Conservation (phyloP, 2,797 vertebrate genomes). For the Clarias laeviceps region DNA sequence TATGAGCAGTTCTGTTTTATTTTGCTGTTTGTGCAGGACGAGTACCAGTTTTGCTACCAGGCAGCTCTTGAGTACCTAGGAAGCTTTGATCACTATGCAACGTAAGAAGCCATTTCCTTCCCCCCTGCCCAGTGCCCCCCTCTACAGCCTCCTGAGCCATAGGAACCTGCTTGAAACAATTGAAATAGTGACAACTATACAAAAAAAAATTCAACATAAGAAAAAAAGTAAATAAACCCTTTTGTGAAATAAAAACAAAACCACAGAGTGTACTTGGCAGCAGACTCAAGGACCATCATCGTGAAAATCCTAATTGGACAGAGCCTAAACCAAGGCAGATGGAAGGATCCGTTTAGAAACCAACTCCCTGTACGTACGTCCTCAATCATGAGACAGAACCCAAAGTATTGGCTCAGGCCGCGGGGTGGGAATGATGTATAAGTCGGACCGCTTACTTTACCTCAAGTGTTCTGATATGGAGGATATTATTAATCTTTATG, state of each 20-base stretch:
- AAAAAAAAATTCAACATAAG: conserved; percentile 54
- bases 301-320: conserved; percentile 66
- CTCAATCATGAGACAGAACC: conserved; percentile 60
- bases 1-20: conserved; percentile 16
- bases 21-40: conserved; percentile 78
- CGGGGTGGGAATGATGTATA: conserved; percentile 71
- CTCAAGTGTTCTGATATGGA: conserved; percentile 84
- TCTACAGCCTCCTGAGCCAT: conserved; percentile 84
- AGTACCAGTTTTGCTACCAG: conserved; percentile 99
- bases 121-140: conserved; percentile 68
- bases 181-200: conserved; percentile 63
- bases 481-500: conserved; percentile 73
- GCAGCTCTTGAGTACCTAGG: conserved; percentile 98
- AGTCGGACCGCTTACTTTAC: conserved; percentile 81
- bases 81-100: conserved; percentile 99
- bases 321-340: conserved; percentile 48
- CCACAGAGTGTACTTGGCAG: not conserved
- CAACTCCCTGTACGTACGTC: conserved; percentile 28
- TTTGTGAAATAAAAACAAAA: conserved; percentile 62
- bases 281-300: conserved; percentile 32
- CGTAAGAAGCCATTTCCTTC: conserved; percentile 94
- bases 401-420: conserved; percentile 72
- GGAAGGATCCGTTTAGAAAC: conserved; percentile 64
- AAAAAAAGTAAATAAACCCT: conserved; percentile 58
- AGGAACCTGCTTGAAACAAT: conserved; percentile 80